phyloP scores from a whole-genome alignment of 2,888 invertebrate genomes.

The Drosophila anceps region DNA sequence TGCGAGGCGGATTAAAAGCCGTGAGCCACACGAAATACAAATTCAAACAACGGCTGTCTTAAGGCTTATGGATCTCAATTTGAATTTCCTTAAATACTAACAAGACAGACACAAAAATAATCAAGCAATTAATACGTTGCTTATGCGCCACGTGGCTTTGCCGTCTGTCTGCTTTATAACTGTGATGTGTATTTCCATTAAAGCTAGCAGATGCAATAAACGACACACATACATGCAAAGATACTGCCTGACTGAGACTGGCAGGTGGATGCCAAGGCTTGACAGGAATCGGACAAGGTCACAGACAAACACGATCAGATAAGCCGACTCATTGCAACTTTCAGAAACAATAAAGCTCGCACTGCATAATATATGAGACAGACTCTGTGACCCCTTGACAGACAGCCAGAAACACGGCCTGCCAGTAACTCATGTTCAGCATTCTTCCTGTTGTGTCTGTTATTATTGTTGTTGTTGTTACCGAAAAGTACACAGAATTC shows the following conservation, averaged over 20 bases:
- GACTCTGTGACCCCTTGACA: slow-evolving; percentile 45
- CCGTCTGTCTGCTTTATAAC: slow-evolving; percentile 32
- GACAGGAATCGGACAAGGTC: slow-evolving; percentile 50
- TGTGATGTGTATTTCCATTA: slow-evolving; percentile 43
- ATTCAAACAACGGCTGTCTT: neutral
- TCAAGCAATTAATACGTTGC: slow-evolving; percentile 24
- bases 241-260: slow-evolving; percentile 19
- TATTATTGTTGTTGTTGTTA: slow-evolving; percentile 9
- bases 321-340: slow-evolving; percentile 57
- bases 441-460: neutral
- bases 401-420: slow-evolving; percentile 46
- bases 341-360: slow-evolving; percentile 74
- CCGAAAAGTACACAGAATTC: slow-evolving; percentile 36
- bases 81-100: neutral
- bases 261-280: slow-evolving; percentile 36
- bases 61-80: neutral
- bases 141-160: slow-evolving; percentile 27
- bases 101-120: slow-evolving; percentile 17
- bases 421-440: slow-evolving; percentile 36
- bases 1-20: neutral
- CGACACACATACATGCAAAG: slow-evolving; percentile 12
- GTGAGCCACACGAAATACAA: neutral
- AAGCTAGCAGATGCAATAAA: slow-evolving; percentile 31
- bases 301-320: slow-evolving; percentile 34
- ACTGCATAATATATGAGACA: slow-evolving; percentile 66